Evolutionary conservation across 2,113 vertebrate genomes (phyloP).

Genomic region (Podarcis raffonei): DNA sequence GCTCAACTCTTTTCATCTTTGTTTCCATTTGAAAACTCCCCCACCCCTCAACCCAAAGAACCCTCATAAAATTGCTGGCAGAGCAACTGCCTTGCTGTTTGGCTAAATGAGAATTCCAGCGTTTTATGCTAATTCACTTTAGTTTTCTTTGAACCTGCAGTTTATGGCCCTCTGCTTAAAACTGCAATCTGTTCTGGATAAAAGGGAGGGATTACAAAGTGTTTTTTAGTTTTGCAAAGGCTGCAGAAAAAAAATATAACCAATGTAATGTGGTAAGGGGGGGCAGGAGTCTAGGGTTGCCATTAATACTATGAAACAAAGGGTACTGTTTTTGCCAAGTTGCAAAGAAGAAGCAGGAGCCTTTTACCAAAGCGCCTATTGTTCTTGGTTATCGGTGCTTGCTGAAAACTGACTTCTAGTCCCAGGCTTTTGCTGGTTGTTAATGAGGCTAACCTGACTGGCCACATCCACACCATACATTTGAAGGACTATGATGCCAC

Average conservation of each 20-base stretch:
- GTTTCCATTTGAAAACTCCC: constrained; percentile 71
- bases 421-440: no score
- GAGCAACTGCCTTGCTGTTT: constrained; percentile 75
- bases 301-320: constrained; percentile 59
- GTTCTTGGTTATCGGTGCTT: no score
- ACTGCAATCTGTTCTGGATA: constrained; percentile 82
- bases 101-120: constrained; percentile 81
- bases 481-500: no score
- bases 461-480: no score
- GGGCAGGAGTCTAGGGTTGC: constrained; percentile 62
- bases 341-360: constrained; percentile 8
- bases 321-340: constrained; percentile 66
- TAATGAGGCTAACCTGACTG: no score
- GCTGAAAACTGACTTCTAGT: no score
- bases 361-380: neutral
- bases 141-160: constrained; percentile 82
- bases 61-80: constrained; percentile 74
- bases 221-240: constrained; percentile 74
- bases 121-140: constrained; percentile 82
- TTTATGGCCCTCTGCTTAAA: constrained; percentile 78
- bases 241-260: constrained; percentile 62
- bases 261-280: constrained; percentile 41
- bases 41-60: neutral
- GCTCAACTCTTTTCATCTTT: constrained; percentile 68
- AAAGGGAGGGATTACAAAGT: constrained; percentile 77